Conservation (phyloP, 1,140 invertebrate genomes). For the Papilio helenus region DNA sequence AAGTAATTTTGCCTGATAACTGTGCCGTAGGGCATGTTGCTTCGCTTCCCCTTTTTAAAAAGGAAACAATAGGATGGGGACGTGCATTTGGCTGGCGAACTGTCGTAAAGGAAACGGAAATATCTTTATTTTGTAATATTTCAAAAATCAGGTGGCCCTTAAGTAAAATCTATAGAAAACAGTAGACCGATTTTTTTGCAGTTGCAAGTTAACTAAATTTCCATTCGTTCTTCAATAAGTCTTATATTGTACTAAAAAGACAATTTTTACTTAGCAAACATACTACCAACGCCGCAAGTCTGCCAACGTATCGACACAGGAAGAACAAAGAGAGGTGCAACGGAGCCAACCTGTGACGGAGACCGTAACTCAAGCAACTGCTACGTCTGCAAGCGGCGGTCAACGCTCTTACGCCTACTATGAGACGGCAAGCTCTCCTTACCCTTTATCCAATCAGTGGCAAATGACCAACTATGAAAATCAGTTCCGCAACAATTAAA, state of each 20-base stretch:
- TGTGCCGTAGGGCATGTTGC: no score
- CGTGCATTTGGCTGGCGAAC: no score
- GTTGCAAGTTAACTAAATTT: not conserved
- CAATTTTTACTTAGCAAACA: not conserved
- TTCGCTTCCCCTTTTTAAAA: no score
- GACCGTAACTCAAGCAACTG: not conserved
- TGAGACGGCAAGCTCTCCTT: not conserved
- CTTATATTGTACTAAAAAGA: not conserved
- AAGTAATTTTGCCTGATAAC: no score
- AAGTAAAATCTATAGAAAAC: no score
- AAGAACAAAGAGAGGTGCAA: not conserved
- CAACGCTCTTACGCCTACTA: not conserved
- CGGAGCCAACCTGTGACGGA: not conserved
- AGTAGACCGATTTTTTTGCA: no score
- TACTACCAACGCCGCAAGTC: not conserved
- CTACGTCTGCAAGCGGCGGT: not conserved
- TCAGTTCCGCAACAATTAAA: not conserved
- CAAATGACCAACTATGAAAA: not conserved
- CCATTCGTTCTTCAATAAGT: not conserved
- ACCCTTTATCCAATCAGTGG: not conserved
- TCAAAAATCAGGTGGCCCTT: no score
- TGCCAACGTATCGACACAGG: not conserved
- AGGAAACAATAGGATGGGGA: no score
- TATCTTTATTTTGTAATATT: no score
- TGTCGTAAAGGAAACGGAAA: no score